These are phyloP conservation scores for Paramisgurnus dabryanus DNA, from an alignment of 2,113 vertebrate genomes.

Conservation along the genomic window DNA sequence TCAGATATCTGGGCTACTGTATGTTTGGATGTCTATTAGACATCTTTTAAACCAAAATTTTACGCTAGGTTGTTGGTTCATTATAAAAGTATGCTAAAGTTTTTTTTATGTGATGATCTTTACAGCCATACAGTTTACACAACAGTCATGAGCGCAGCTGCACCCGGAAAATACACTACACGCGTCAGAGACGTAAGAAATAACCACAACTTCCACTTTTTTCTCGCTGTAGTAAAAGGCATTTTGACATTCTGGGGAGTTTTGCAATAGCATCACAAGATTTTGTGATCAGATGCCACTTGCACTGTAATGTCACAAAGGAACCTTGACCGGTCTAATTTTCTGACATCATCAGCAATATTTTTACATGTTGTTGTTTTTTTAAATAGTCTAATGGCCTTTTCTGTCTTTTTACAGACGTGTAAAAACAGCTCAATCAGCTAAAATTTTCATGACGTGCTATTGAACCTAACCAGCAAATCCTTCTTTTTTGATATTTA, in stretches of 20 bases:
- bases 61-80: not conserved
- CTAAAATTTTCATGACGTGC: not conserved
- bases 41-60: too few relatives aligned
- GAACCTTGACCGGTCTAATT: not conserved
- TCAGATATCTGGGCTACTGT: too few relatives aligned
- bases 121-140: constrained; percentile 72
- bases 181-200: constrained; percentile 56
- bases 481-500: not conserved
- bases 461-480: not conserved
- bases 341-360: not conserved
- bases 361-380: not conserved
- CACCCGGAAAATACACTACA: constrained; percentile 65
- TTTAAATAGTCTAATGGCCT: not conserved
- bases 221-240: too few relatives aligned
- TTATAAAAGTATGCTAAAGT: not conserved
- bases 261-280: too few relatives aligned
- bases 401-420: constrained; percentile 43
- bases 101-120: constrained; percentile 21
- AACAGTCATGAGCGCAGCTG: constrained; percentile 72
- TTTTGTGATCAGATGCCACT: too few relatives aligned
- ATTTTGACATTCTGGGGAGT: too few relatives aligned
- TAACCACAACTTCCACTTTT: not conserved
- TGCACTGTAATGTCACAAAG: not conserved
- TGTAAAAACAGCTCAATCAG: not conserved
- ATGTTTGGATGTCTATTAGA: too few relatives aligned